Evolutionary conservation across 2,888 invertebrate genomes (phyloP).

Genomic region (Eubasilissa splendida): DNA sequence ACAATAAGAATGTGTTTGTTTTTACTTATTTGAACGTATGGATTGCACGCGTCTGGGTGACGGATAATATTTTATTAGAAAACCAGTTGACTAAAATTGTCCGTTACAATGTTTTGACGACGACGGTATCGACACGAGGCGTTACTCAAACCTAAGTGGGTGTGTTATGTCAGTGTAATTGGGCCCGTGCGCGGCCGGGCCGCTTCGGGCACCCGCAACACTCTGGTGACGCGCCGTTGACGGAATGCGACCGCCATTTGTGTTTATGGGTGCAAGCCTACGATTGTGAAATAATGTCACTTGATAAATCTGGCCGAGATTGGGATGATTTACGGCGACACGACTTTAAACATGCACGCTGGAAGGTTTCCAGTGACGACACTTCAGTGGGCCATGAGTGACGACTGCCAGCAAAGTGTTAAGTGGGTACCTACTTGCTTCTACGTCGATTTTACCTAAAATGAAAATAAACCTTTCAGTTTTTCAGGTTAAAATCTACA

Average conservation of each 20-base stretch:
- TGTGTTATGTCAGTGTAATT: conserved; percentile 47
- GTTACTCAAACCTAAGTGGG: conserved; percentile 50
- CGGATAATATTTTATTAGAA: too few relatives aligned
- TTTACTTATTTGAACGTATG: too few relatives aligned
- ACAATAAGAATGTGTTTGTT: too few relatives aligned
- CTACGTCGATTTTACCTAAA: too few relatives aligned
- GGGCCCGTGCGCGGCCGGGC: conserved; percentile 33
- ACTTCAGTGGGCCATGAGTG: conserved; percentile 16
- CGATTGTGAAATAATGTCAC: conserved; percentile 29
- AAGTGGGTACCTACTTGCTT: too few relatives aligned
- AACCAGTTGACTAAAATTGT: too few relatives aligned
- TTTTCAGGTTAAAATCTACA: too few relatives aligned
- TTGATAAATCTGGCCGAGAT: conserved; percentile 28
- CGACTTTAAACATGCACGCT: background rate
- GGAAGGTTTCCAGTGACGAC: background rate
- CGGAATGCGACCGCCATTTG: conserved; percentile 33
- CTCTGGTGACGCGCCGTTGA: background rate
- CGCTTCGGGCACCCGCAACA: conserved; percentile 1
- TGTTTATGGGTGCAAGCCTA: background rate
- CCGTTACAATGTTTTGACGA: too few relatives aligned
- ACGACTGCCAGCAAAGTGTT: background rate
- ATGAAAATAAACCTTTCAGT: too few relatives aligned
- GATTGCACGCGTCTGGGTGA: too few relatives aligned
- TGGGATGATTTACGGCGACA: conserved; percentile 17
- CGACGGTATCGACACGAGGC: background rate